Evolutionary conservation across 1,140 invertebrate species (phyloP).

Genomic region (Ips nitidus): DNA sequence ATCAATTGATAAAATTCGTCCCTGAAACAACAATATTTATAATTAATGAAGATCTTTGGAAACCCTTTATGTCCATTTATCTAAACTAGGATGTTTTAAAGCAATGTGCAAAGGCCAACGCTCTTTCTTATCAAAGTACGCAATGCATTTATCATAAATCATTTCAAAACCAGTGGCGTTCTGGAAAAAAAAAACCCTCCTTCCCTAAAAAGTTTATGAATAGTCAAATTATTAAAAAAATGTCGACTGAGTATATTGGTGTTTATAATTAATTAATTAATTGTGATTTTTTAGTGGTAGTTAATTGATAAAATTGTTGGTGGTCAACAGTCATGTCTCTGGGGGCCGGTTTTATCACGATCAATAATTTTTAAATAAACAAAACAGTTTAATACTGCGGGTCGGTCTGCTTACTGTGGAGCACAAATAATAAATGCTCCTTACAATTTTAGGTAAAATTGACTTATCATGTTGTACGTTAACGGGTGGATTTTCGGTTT

Average conservation of each 20-base stretch:
- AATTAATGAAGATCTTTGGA: background rate
- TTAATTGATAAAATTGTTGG: background rate
- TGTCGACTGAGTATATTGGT: background rate
- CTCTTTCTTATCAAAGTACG: constrained; percentile 32
- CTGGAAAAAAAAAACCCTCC: background rate
- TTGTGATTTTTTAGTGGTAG: constrained; percentile 1
- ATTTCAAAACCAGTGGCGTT: background rate
- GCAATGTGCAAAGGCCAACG: constrained; percentile 29
- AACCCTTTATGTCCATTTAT: constrained; percentile 21
- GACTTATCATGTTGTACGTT: background rate
- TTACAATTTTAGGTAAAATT: constrained; percentile 4
- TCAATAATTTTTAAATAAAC: too few species aligned
- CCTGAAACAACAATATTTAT: too few species aligned
- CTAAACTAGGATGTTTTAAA: constrained; percentile 20
- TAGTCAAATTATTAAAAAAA: background rate
- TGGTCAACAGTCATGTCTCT: too few species aligned
- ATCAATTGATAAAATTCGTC: too few species aligned
- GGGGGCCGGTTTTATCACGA: too few species aligned
- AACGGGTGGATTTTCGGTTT: background rate
- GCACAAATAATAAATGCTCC: background rate
- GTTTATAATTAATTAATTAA: background rate
- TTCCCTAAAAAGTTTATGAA: background rate
- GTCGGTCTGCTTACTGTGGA: too few species aligned
- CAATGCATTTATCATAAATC: constrained; percentile 21
- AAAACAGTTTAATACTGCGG: too few species aligned